Conservation (phyloP, 1,140 invertebrate genomes). For the Drosophila guanche region DNA sequence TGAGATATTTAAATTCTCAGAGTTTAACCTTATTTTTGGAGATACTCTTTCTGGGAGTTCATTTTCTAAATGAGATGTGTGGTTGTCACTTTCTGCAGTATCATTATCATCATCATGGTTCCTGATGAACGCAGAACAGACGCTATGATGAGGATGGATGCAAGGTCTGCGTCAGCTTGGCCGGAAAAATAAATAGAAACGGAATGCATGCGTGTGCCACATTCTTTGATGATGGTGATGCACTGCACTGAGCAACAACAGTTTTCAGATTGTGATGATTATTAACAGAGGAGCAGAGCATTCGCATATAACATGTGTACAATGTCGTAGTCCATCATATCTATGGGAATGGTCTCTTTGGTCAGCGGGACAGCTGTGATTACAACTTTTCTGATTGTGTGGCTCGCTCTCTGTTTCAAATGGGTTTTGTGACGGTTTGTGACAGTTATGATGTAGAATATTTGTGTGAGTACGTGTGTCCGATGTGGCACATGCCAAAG, state of each 20-base stretch:
- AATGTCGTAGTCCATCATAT: constrained; percentile 40
- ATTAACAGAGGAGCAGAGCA: constrained; percentile 17
- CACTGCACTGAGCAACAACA: constrained; percentile 48
- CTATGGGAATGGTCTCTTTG: constrained; percentile 36
- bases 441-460: constrained; percentile 79
- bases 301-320: background rate
- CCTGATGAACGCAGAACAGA: constrained; percentile 35
- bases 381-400: constrained; percentile 78
- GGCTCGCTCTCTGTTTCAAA: constrained; percentile 25
- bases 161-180: constrained; percentile 64
- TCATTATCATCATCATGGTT: constrained; percentile 26
- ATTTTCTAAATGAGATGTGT: background rate
- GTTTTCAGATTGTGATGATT: constrained; percentile 47
- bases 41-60: no score
- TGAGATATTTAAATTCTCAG: no score
- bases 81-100: constrained; percentile 29
- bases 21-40: no score
- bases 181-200: constrained; percentile 64
- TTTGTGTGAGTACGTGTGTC: constrained; percentile 18
- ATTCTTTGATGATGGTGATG: constrained; percentile 23
- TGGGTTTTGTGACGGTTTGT: constrained; percentile 74
- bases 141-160: constrained; percentile 17
- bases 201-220: constrained; percentile 36
- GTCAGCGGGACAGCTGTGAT: constrained; percentile 71
- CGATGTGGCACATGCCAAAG: constrained; percentile 42